Evolutionary conservation across 2,797 vertebrate genomes (phyloP).

Genomic region (Rhincodon typus): DNA sequence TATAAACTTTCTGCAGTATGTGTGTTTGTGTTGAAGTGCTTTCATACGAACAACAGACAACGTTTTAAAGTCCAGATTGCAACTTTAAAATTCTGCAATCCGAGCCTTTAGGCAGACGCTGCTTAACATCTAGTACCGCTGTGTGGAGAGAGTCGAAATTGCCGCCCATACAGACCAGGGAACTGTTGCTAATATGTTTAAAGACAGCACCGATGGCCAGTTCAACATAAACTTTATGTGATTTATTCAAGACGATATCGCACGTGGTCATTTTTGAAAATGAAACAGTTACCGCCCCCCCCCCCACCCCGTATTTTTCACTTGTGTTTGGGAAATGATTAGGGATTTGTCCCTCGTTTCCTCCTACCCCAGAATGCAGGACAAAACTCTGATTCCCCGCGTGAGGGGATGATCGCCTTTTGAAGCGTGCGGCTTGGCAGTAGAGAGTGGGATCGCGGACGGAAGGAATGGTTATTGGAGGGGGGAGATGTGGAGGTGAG

Average conservation of each 20-base stretch:
- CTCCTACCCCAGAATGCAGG: not conserved
- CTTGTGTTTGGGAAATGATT: not conserved
- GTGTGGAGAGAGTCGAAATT: conserved; percentile 65
- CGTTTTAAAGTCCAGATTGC: conserved; percentile 27
- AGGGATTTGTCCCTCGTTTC: not conserved
- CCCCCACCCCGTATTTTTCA: too few species aligned
- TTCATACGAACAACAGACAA: not conserved
- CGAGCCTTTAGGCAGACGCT: not conserved
- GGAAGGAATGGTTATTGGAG: not conserved
- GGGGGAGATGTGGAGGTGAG: not conserved
- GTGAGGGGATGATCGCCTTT: not conserved
- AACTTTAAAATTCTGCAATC: conserved; percentile 28
- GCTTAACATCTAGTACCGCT: conserved; percentile 71
- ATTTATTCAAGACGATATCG: not conserved
- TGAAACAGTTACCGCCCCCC: too few species aligned
- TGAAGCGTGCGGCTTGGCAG: not conserved
- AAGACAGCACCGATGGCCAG: not conserved
- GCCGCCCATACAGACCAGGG: conserved; percentile 45
- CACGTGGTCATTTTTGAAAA: not conserved
- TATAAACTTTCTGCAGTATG: not conserved
- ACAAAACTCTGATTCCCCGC: not conserved
- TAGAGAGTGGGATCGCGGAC: not conserved
- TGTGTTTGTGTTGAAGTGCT: not conserved
- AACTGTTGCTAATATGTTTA: conserved; percentile 1
- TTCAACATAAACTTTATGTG: not conserved